Evolutionary conservation across 1,140 invertebrate genomes (phyloP).

Genomic region (Mesaphorura yosii): DNA sequence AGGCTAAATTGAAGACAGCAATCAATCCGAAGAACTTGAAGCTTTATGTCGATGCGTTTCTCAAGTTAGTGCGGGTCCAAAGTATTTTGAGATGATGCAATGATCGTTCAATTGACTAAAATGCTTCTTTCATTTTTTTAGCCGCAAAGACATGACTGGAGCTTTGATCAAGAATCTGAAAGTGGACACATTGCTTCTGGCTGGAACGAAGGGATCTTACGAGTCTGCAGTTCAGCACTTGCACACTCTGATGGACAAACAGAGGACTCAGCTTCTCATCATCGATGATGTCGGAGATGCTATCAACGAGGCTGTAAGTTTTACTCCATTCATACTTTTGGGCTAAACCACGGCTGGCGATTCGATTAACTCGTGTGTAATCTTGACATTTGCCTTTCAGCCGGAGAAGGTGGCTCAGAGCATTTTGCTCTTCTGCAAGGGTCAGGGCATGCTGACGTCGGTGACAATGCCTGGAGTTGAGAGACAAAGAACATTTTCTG

Average conservation of each 20-base stretch:
- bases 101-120: neutral
- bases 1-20: constrained; percentile 58
- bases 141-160: constrained; percentile 54
- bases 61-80: constrained; percentile 65
- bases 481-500: constrained; percentile 46
- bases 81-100: too few species aligned
- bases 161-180: constrained; percentile 50
- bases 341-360: constrained; percentile 14
- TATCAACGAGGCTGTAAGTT: constrained; percentile 59
- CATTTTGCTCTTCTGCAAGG: constrained; percentile 68
- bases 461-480: constrained; percentile 58
- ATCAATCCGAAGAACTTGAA: constrained; percentile 76
- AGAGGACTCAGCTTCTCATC: constrained; percentile 67
- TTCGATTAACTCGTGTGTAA: constrained; percentile 19
- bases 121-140: constrained; percentile 33
- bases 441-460: constrained; percentile 60
- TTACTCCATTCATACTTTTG: neutral
- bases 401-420: constrained; percentile 68
- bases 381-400: constrained; percentile 40
- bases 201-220: constrained; percentile 68
- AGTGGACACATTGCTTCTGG: constrained; percentile 65
- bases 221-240: constrained; percentile 55
- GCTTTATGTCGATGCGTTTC: constrained; percentile 67
- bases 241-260: constrained; percentile 62
- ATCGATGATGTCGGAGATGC: constrained; percentile 69